Conservation (phyloP, 2,113 vertebrate genomes). For the Elgaria multicarinata region DNA sequence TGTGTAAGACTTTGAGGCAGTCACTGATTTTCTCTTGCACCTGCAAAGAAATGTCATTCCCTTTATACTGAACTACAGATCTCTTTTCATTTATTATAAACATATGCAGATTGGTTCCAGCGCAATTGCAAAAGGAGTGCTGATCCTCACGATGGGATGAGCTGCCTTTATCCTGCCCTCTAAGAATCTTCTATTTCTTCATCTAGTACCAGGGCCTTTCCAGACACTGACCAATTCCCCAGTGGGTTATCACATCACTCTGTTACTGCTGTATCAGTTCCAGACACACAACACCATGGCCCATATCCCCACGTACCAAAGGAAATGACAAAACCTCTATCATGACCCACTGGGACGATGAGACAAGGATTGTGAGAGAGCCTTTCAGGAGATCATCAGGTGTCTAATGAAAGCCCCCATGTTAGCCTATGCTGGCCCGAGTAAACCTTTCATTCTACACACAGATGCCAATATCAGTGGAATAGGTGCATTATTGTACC, state of each 20-base stretch:
- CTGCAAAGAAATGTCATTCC: neutral
- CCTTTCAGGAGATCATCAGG: no score
- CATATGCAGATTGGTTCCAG: neutral
- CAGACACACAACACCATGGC: neutral
- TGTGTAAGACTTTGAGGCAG: neutral
- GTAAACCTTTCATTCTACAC: no score
- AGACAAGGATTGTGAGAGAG: no score
- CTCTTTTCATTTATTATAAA: neutral
- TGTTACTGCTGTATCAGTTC: neutral
- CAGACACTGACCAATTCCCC: neutral
- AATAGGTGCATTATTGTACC: no score
- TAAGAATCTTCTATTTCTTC: neutral
- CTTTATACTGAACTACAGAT: neutral
- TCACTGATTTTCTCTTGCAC: neutral
- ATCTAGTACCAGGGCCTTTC: neutral
- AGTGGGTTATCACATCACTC: neutral
- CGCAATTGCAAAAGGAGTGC: neutral
- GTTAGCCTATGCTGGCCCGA: no score
- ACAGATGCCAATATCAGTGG: no score
- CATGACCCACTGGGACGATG: no score
- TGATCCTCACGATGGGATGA: neutral
- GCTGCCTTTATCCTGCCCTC: neutral
- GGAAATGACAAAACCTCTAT: no score
- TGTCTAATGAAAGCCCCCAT: no score
- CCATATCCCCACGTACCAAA: no score